Percentiles rank a stretch among this genome's conserved stretches.
Conservation (phyloP, 2,888 invertebrate genomes). For the Parascotia fuliginaria region DNA sequence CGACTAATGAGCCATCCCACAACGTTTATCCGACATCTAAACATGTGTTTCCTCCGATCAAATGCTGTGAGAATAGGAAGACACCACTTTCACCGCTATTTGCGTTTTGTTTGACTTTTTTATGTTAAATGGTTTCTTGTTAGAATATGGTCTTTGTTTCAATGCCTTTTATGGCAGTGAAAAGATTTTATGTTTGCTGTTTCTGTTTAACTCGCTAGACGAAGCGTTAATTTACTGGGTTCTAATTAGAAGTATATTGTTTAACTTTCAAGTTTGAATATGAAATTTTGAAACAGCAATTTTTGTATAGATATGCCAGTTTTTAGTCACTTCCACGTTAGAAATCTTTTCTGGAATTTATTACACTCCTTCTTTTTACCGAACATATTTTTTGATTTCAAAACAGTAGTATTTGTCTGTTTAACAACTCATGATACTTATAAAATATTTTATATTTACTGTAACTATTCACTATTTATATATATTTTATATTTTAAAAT, state of each 20-base stretch:
- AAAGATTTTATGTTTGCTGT: conserved; percentile 17
- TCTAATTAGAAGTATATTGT: not conserved
- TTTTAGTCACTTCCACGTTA: no score
- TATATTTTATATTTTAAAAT: no score
- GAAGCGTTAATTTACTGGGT: conserved; percentile 3
- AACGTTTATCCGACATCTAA: conserved; percentile 26
- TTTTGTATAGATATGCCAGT: no score
- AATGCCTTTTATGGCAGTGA: conserved; percentile 21
- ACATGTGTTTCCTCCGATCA: conserved; percentile 30
- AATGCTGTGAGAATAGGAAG: conserved; percentile 69
- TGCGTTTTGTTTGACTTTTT: conserved; percentile 58
- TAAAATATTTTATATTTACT: no score
- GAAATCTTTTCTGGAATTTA: no score
- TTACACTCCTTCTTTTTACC: no score
- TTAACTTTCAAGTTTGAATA: not conserved
- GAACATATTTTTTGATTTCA: no score
- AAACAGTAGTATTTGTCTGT: no score
- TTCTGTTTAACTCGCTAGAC: conserved; percentile 8
- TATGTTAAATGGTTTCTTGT: conserved; percentile 49
- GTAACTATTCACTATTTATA: no score
- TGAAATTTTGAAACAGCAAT: not conserved
- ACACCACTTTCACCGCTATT: conserved; percentile 66
- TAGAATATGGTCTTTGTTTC: conserved; percentile 39
- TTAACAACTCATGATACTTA: no score
- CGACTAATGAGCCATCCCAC: conserved; percentile 12